Base-by-base conservation (phyloP, 2,888 invertebrate species). In the Disparrhopalites patrizii region DNA sequence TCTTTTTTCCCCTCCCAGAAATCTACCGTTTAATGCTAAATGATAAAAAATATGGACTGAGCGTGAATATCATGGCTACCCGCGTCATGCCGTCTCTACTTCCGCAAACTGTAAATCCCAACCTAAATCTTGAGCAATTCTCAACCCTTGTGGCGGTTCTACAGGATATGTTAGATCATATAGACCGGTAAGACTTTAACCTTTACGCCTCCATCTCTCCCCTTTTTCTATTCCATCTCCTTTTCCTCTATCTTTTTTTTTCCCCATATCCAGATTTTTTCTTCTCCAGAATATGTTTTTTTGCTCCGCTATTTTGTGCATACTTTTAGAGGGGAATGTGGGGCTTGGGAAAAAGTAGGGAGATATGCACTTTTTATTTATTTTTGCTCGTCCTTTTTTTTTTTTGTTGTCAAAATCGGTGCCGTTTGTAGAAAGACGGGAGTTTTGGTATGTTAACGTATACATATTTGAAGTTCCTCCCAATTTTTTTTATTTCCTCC, bases 21-120 rank as follows among this genome's bases (percentile, higher is more conserved):
- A 91, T 96, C 77, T 96, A 95, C 82, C 88, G 90, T 77, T 84
- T 90, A 77, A 88, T 96, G 88, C 83, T 96, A 75, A 85, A 87
- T 78, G 94, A 96, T 80, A 74, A 90, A 80, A 91, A 88, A 78
- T 95, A 91, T 80, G 94, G 93, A 43, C 82, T 97, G 74, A 90
- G 91, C 3, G 88, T 93, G 55, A 92, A 89, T 78, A 83, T 94
- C 76, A 91, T 97, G 87, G 96, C 96, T 7, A 93, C 91, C 13
- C 87, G 91, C 78, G 92, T 95, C 77, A 90, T 97, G 85, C 97
- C 96, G 7, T 86, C 91, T 15, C 83, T 97, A 62, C 87, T 94
- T 66, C 96, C 96, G 23, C 93, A 93, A 79, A 90, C 93, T 1
- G 89, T 96, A 66, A 95, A 94, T 81, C 91, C 94, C 15, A 85